Evolutionary conservation across 2,113 vertebrate genomes (phyloP), one percentile per base, ranked within the genome.

Genomic region (Passer domesticus): DNA sequence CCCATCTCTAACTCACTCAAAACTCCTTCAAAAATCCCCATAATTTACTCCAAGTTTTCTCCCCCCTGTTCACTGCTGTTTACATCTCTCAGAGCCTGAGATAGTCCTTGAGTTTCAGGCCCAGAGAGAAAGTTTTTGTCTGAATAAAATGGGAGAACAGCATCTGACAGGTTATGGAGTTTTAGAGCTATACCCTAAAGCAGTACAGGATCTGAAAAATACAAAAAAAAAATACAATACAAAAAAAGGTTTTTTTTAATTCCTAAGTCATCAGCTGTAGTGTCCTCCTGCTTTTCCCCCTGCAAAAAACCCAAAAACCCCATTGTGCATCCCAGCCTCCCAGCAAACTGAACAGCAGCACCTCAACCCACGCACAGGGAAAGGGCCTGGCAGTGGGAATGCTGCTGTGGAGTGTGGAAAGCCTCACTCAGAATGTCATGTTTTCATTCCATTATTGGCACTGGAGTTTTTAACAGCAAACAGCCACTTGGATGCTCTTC

Each of bases 11-110:
- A 60, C 23, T 59, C 56, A 59, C 35, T 35, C 15, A 59, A 35
- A 35, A 59, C n/a, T 8, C 15, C 11, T 37, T 60, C 23, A 37
- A 18, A 60, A 60, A 37, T 18, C 15, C 5, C 7, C n/a, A 60
- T 28, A 2, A 28, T 64, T 79, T 23, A 44, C 7, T 35, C 39
- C 60, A 44, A 24, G 9, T 19, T 53, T 53, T 14, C 31, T 13
- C 6, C 19, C 19, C 11, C 1, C 4, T 44, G 0, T 53, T 53
- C 76, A 53, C 39, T 23, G 49, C 5, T 11, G 6, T 35, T 53
- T 44, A 9, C 39, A 66, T 66, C 60, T 55, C 9, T 30, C 2
- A 4, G 39, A 6, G 15, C 20, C 15, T 55, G 15, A 35, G 25
- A 19, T 20, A 55, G 24, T 28, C 30, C 59, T 11, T 28, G 24